Percentiles rank a stretch among this genome's conserved stretches.
Evolutionary conservation across 2,888 invertebrate genomes (phyloP).

Genomic region (Xestia c-nigrum): DNA sequence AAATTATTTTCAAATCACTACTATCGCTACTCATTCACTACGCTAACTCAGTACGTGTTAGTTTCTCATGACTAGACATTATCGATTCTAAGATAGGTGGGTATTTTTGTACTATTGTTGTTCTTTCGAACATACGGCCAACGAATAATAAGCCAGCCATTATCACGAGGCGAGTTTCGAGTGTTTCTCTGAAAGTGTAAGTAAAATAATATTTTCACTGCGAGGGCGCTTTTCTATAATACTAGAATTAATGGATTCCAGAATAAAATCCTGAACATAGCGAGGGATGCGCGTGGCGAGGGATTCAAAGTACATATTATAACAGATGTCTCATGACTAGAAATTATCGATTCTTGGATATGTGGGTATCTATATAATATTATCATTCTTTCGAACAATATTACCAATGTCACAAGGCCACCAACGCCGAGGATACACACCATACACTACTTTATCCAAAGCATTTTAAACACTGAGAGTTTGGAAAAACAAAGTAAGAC

Average conservation of each 20-base stretch:
- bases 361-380: fast-evolving
- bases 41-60: neutral
- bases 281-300: no score
- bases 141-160: neutral
- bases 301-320: no score
- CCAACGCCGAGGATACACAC: neutral
- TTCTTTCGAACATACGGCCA: neutral
- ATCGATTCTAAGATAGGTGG: neutral
- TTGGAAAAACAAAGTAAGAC: neutral
- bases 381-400: neutral
- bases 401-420: neutral
- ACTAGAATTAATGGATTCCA: no score
- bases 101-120: neutral
- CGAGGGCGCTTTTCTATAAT: no score
- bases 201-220: no score
- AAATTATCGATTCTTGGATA: neutral
- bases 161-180: no score
- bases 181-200: no score
- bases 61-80: neutral
- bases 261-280: no score
- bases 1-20: no score
- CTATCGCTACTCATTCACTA: neutral
- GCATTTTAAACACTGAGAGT: neutral
- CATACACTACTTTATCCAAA: neutral
- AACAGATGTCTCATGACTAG: neutral